phyloP scores from a whole-genome alignment of 2,888 invertebrate genomes.

The Drosophila ustulata region DNA sequence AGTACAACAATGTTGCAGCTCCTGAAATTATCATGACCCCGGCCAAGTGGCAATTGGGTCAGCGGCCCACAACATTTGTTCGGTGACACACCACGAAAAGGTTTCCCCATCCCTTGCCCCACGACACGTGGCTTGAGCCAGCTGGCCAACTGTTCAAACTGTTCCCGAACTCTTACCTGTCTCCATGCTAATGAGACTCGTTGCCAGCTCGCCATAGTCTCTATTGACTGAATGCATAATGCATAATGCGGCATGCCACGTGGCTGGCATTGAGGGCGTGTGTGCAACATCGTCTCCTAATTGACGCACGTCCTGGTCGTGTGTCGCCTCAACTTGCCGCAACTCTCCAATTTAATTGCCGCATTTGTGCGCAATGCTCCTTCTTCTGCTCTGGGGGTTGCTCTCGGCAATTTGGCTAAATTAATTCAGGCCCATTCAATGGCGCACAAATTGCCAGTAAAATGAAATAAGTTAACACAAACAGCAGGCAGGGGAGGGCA shows the following conservation, averaged over 20 bases:
- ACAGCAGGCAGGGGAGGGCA: not conserved
- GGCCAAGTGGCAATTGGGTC: conserved; percentile 71
- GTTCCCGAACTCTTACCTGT: conserved; percentile 49
- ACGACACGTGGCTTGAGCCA: conserved; percentile 63
- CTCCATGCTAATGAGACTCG: conserved; percentile 62
- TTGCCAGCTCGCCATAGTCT: conserved; percentile 30
- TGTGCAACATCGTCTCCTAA: conserved; percentile 65
- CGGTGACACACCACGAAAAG: conserved; percentile 68
- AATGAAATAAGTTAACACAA: conserved; percentile 39
- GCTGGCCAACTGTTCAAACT: conserved; percentile 15
- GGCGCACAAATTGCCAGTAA: conserved; percentile 61
- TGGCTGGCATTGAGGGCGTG: conserved; percentile 53
- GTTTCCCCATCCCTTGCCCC: not conserved
- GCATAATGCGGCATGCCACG: conserved; percentile 56
- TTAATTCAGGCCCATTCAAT: conserved; percentile 62
- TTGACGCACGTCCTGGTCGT: conserved; percentile 73
- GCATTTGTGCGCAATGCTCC: conserved; percentile 56
- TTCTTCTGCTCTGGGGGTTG: not conserved
- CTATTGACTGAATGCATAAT: conserved; percentile 65
- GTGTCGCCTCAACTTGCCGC: conserved; percentile 53
- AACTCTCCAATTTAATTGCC: conserved; percentile 65
- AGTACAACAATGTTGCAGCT: conserved; percentile 71
- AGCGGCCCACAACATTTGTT: conserved; percentile 70
- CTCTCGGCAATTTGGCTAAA: conserved; percentile 59
- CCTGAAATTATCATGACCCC: conserved; percentile 78